Evolutionary conservation across 2,797 vertebrate species (phyloP), one percentile per base, ranked within the genome.

Genomic region (Silurus lanzhouensis): DNA sequence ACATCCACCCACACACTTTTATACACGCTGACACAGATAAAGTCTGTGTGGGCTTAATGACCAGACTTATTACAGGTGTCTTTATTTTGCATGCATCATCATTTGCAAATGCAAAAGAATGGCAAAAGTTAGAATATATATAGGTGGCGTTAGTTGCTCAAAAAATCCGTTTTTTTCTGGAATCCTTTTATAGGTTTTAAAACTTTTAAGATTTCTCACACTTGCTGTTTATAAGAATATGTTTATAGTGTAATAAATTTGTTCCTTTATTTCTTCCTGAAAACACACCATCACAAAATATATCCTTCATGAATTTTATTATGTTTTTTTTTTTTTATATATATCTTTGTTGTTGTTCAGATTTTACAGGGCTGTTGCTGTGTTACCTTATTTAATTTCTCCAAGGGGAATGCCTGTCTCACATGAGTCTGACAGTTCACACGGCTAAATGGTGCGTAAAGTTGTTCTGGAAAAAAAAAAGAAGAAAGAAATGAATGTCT

Each of bases 281-380:
- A 46, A 79, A 79, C 2, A 46, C 3, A 5, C 20, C 0, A 5
- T 17, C 61, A 66, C 17, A 81, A 31, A 38, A 38, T 55, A 2
- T 14, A 57, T 14, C 14, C 9, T 13, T 70, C 9, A 4, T 46
- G 44, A 8, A 64, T 81, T 52, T 52, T 61, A 88, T 84, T 87
- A 79, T 84, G 8, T 0, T 6, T 58, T 55, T 57, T 57, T 38
- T 58, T 89, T 88, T 79, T 87, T 90, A 90, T 87, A 38, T 67
- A 64, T 67, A 61, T 27, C n/a, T 10, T 9, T 38, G 44, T 84
- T 90, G 88, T 89, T 87, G 89, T 86, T 82, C 84, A 92, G 87
- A 87, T 92, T 92, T 93, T 91, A 91, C 61, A 88, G 86, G 89
- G 90, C 92, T 92, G 88, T 78, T 90, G 92, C 91, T n/a, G 89